Conservation (phyloP, 2,888 invertebrate species). For the Plebejus anna region DNA sequence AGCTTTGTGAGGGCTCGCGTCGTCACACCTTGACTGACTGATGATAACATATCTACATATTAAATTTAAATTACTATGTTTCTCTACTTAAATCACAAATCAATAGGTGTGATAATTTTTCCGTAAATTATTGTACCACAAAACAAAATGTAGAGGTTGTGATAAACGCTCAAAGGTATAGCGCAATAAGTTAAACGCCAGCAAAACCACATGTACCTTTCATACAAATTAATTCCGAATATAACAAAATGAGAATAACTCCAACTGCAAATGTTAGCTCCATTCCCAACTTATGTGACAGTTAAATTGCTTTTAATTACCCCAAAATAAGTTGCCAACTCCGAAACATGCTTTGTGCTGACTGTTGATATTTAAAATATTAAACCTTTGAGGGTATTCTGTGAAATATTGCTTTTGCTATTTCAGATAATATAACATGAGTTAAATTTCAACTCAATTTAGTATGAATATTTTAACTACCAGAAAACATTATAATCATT, state of each 20-base stretch:
- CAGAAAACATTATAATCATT: not conserved
- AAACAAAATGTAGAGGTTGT: too few relatives aligned
- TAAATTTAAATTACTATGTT: too few relatives aligned
- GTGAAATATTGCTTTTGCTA: not conserved
- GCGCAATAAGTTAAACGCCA: not conserved
- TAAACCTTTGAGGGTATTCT: constrained; percentile 9
- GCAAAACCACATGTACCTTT: not conserved
- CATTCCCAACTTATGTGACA: constrained; percentile 8
- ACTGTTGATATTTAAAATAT: constrained; percentile 20
- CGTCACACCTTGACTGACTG: too few relatives aligned
- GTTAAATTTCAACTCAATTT: not conserved
- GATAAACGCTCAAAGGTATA: not conserved
- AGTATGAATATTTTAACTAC: not conserved
- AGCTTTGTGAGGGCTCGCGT: too few relatives aligned
- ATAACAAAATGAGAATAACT: constrained; percentile 4
- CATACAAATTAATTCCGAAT: not conserved
- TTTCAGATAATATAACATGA: not conserved
- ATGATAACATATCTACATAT: too few relatives aligned
- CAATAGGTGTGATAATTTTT: too few relatives aligned
- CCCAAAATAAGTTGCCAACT: constrained; percentile 25
- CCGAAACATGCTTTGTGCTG: constrained; percentile 20
- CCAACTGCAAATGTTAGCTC: not conserved
- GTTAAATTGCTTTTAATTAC: constrained; percentile 27
- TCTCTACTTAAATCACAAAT: too few relatives aligned
- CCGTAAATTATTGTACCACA: too few relatives aligned